Evolutionary conservation across 2,113 vertebrate genomes (phyloP), one percentile per base, ranked within the genome.

Genomic region (Isurus oxyrinchus): DNA sequence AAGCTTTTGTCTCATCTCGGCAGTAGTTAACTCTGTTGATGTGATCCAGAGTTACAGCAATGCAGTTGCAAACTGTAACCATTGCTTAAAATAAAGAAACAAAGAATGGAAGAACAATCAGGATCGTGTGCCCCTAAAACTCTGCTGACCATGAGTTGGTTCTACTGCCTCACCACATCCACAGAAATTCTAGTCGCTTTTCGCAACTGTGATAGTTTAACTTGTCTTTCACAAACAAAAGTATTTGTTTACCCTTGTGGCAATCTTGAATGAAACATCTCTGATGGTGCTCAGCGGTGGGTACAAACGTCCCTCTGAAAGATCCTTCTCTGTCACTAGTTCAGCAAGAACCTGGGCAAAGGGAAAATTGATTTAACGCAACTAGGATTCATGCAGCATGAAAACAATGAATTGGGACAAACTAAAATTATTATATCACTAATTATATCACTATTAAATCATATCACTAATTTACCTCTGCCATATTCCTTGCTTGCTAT

Each of bases 201-300:
- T 61, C n/a, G 13, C 31, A 91, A 44, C 55, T 91, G 88, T 55
- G 13, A 91, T 25, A 59, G 31, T 59, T 91, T 61, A n/a, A 91
- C 49, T 61, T 53, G 25, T 21, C 13, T 84, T 96, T 84, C 88
- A 11, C 11, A 76, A 5, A 35, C 69, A 88, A 96, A 94, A 25
- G 31, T 72, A 40, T 96, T 16, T 66, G 96, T 98, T 97, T 97
- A 99, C 99, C 98, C 99, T 98, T 93, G 99, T 97, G 27, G 99
- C 99, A 0, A 99, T 99, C 98, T 99, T 99, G 97, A 99, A 98
- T 97, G 99, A 99, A 96, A 99, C 99, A 11, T 99, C 99, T 97
- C 98, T 98, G 96, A 99, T 99, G 97, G 97, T 98, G 96, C 95
- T 98, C 96, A 99, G 98, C 5, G 99, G 99, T 23, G 99, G 99